Percentiles rank a stretch among this genome's conserved stretches.
These are phyloP conservation scores for Gyrodactylus bullatarudis DNA, from an alignment of 1,140 invertebrate genomes.

Conservation along the genomic window DNA sequence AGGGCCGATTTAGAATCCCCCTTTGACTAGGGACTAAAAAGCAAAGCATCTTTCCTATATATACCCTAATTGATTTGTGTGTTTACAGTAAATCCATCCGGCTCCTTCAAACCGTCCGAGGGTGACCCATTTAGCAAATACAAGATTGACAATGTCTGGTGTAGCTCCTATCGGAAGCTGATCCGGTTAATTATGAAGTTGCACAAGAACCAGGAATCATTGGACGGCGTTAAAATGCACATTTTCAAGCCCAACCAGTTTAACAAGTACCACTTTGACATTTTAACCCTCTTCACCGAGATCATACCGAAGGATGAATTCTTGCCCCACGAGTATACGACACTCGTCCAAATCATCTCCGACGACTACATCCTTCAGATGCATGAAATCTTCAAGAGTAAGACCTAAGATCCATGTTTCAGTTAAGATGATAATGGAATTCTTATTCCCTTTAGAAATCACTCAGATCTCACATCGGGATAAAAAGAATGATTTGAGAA, in stretches of 20 bases:
- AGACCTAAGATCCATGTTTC: no score
- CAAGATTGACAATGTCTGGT: background rate
- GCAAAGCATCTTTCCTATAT: no score
- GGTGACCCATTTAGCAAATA: background rate
- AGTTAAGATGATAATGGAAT: background rate
- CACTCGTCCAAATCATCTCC: background rate
- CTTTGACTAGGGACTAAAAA: no score
- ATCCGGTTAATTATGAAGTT: background rate
- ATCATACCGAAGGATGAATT: background rate
- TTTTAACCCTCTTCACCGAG: background rate
- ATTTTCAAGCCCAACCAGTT: background rate
- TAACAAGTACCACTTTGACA: background rate
- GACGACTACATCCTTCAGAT: background rate
- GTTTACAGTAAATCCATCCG: no score
- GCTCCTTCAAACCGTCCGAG: no score
- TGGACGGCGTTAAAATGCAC: background rate
- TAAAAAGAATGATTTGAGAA: background rate
- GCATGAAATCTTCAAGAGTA: background rate
- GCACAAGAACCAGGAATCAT: background rate
- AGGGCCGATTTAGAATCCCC: no score
- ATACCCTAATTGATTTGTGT: no score
- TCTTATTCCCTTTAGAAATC: background rate
- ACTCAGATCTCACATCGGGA: background rate
- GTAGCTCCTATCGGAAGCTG: background rate
- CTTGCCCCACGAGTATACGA: background rate